phyloP scores from a whole-genome alignment of 2,113 vertebrate genomes.

The Notarius quadriscutis region DNA sequence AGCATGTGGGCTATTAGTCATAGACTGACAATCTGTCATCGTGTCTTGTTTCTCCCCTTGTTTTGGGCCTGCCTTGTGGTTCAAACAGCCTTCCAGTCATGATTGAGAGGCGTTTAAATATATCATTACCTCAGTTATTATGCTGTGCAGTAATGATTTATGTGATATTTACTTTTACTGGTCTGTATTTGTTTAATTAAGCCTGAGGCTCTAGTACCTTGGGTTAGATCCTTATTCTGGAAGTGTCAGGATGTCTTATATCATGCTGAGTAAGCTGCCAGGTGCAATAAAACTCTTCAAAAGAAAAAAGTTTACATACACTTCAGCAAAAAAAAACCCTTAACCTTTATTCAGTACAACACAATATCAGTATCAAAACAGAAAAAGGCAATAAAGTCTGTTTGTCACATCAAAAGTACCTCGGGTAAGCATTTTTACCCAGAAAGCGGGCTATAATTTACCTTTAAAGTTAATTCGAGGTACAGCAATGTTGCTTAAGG shows the following conservation, averaged over 20 bases:
- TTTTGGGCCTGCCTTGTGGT: neutral
- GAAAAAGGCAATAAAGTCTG: neutral
- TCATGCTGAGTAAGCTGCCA: conserved; percentile 65
- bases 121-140: neutral
- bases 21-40: neutral
- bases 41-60: neutral
- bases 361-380: conserved; percentile 60
- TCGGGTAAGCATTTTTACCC: neutral
- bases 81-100: neutral
- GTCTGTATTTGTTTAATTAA: conserved; percentile 19
- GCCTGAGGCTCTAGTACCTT: conserved; percentile 30
- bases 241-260: conserved; percentile 62
- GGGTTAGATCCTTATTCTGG: conserved; percentile 55
- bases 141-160: conserved; percentile 27
- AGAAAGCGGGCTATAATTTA: neutral
- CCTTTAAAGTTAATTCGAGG: neutral
- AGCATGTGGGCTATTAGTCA: neutral
- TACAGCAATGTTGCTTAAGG: neutral
- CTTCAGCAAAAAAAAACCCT: conserved; percentile 48
- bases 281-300: conserved; percentile 58
- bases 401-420: neutral
- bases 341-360: conserved; percentile 48
- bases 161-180: conserved; percentile 15
- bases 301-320: conserved; percentile 52
- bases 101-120: conserved; percentile 9